phyloP scores from a whole-genome alignment of 2,797 vertebrate genomes.

The Oreochromis grahami region DNA sequence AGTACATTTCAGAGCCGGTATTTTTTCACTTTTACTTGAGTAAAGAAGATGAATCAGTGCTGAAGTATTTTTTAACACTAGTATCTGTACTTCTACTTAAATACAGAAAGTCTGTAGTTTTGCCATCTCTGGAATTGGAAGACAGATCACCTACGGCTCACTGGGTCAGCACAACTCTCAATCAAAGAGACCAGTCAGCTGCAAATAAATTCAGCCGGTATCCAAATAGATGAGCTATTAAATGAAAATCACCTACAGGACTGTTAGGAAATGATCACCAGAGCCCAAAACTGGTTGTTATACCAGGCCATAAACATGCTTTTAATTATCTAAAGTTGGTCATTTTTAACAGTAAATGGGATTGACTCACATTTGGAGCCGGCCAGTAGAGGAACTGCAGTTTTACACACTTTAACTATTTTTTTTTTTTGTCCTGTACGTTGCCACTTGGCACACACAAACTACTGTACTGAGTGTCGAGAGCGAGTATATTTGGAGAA shows the following conservation, averaged over 20 bases:
- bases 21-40: not conserved
- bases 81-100: not conserved
- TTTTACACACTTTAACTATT: not conserved
- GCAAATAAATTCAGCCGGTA: not conserved
- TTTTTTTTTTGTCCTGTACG: not conserved
- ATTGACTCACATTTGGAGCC: not conserved
- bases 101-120: not conserved
- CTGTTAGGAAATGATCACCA: not conserved
- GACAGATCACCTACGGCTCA: not conserved
- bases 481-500: not conserved
- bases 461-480: not conserved
- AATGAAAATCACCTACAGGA: not conserved
- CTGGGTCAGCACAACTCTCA: not conserved
- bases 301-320: not conserved
- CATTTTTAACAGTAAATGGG: not conserved
- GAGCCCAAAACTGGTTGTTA: not conserved
- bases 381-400: not conserved
- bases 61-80: not conserved
- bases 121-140: not conserved
- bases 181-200: not conserved
- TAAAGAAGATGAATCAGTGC: not conserved
- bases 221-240: not conserved
- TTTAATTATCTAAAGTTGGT: not conserved
- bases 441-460: not conserved
- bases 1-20: not conserved